A percentile compares a stretch with the other conserved stretches of the same genome.
Conservation (phyloP, 2,888 invertebrate species). For the Epistrophella euchroma region DNA sequence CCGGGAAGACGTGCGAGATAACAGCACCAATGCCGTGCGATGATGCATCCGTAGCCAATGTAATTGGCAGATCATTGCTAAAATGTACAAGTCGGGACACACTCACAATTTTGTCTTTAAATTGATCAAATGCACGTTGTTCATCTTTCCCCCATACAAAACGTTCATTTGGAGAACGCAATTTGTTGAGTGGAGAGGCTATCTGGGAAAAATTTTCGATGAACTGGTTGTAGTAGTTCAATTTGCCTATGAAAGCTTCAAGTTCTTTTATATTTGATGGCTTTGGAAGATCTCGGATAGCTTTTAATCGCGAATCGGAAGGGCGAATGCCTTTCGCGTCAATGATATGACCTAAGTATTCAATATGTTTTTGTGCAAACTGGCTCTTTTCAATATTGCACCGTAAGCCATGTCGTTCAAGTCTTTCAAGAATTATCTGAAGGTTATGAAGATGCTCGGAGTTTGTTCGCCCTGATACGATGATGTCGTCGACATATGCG, state of each 20-base stretch:
- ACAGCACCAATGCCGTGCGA: background rate
- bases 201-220: slow-evolving; percentile 44
- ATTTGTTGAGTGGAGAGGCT: slow-evolving; percentile 45
- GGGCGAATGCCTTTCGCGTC: no score
- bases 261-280: slow-evolving; percentile 49
- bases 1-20: background rate
- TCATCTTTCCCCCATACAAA: slow-evolving; percentile 13
- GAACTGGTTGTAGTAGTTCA: slow-evolving; percentile 72
- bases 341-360: no score
- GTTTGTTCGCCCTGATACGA: no score
- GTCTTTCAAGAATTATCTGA: slow-evolving; percentile 37
- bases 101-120: slow-evolving; percentile 23
- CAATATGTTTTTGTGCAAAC: slow-evolving; percentile 9
- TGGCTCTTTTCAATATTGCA: slow-evolving; percentile 46
- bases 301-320: slow-evolving; percentile 28
- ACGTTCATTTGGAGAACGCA: slow-evolving; percentile 1
- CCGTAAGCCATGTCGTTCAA: slow-evolving; percentile 61
- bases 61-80: no score
- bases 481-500: no score
- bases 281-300: slow-evolving; percentile 15
- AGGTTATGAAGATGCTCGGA: slow-evolving; percentile 57
- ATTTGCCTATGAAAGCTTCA: slow-evolving; percentile 65
- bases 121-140: background rate
- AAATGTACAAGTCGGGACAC: slow-evolving; percentile 24
- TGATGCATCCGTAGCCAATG: background rate